These are phyloP conservation scores for Anagyrus pseudococci DNA, from an alignment of 2,888 invertebrate species.

Conservation along the genomic window DNA sequence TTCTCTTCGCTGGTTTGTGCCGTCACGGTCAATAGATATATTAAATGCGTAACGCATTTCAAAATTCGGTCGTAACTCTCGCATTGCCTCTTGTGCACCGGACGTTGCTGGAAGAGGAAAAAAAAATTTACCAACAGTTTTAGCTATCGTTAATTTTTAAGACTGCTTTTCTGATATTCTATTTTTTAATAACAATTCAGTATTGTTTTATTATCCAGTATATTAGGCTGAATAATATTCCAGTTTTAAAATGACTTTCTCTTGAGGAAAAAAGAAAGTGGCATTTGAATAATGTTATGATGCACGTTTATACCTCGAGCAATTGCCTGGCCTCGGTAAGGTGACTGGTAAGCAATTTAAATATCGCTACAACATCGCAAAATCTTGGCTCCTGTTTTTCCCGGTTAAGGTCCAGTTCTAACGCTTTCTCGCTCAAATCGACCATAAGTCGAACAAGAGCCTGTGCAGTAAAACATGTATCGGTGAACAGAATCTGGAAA, in stretches of 20 bases:
- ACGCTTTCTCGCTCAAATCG: constrained; percentile 71
- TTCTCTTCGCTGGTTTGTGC: constrained; percentile 65
- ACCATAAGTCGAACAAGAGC: constrained; percentile 85
- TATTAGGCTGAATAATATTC: no score
- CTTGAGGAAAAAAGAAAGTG: no score
- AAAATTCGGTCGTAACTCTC: constrained; percentile 83
- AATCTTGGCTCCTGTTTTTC: constrained; percentile 69
- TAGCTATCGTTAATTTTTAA: neutral
- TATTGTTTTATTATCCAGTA: no score
- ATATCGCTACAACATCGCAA: constrained; percentile 74
- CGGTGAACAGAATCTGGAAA: constrained; percentile 67
- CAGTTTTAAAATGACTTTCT: no score
- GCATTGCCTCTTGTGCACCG: constrained; percentile 78
- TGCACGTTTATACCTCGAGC: constrained; percentile 56
- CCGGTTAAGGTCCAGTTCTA: constrained; percentile 62
- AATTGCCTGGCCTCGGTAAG: constrained; percentile 63
- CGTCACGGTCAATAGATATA: constrained; percentile 73
- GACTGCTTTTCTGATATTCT: neutral
- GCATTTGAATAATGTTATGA: no score
- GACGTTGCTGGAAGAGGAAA: constrained; percentile 65
- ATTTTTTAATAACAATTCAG: no score
- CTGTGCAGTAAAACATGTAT: constrained; percentile 86
- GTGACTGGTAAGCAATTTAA: constrained; percentile 71
- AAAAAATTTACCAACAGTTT: constrained; percentile 10
- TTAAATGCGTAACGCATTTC: constrained; percentile 80